Base-by-base conservation (phyloP, 2,113 vertebrate genomes). In the Nothobranchius kuhntae region DNA sequence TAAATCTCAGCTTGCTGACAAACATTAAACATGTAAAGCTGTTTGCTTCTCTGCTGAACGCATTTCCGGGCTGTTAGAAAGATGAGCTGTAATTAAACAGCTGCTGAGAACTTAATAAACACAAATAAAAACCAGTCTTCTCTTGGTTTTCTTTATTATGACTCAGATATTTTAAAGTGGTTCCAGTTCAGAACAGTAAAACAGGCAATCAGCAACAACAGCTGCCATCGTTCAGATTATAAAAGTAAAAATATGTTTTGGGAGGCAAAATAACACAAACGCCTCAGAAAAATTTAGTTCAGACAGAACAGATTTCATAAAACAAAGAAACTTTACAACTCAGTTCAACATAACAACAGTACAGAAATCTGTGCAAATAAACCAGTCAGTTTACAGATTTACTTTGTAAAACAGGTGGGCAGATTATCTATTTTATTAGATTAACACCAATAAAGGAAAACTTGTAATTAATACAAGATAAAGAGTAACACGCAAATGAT, bases 211-310 rank as follows among this genome's bases (percentile, higher is more conserved):
- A 63, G 73, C 73, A 67, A 78, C 53, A 45, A 85, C 80, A 90
- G 89, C 88, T 91, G 89, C 89, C 87, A 57, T 83, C 64, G 26
- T 69, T 51, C 81, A 53, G 61, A 78, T 86, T 78, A 84, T 64
- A 86, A 87, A 86, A 55, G 59, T 80, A 82, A 78, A 88, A 82
- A 86, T 59, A 74, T 65, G 58, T 11, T 62, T 73, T 74, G 70
- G 70, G 64, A 86, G 86, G 82, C 48, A 85, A 85, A 84, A 75
- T 30, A 81, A 64, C 7, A 53, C 51, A 21, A 63, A 70, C 15
- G 62, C 13, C 21, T 13, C 24, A 68, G 38, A 65, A 69, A 73
- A 57, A 78, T 74, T 71, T 15, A 52, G 44, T 61, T 81, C 15
- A 64, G 68, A 81, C 73, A 67, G 42, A 51, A 70, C 40, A 77